Evolutionary conservation across 1,140 invertebrate genomes (phyloP).

Genomic region (Atta cephalotes): DNA sequence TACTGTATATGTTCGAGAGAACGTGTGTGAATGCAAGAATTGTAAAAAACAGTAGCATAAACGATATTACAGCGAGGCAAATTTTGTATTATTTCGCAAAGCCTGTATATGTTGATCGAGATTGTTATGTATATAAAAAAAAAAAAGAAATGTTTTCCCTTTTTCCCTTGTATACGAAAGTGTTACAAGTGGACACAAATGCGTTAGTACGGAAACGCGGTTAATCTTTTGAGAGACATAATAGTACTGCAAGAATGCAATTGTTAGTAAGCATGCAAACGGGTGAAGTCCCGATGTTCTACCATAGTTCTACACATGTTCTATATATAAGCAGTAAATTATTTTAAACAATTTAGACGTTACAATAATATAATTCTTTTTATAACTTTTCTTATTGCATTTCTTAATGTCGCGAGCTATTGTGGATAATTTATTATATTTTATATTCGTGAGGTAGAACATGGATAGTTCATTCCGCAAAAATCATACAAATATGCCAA

Average conservation of each 20-base stretch:
- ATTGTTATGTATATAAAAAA: constrained; percentile 45
- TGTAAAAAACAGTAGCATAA: constrained; percentile 21
- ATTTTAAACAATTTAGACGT: background rate
- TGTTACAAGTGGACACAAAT: constrained; percentile 65
- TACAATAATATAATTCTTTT: background rate
- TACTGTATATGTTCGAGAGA: constrained; percentile 35
- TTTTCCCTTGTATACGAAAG: constrained; percentile 29
- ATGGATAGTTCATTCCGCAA: constrained; percentile 43
- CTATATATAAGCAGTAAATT: background rate
- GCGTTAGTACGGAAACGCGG: constrained; percentile 56
- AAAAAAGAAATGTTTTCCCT: constrained; percentile 37
- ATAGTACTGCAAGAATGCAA: constrained; percentile 67
- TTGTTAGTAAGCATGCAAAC: constrained; percentile 71
- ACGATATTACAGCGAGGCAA: constrained; percentile 33
- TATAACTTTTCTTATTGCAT: background rate
- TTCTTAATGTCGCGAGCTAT: too few relatives aligned
- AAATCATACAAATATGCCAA: constrained; percentile 61
- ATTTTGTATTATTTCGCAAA: constrained; percentile 72
- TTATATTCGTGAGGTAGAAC: constrained; percentile 30
- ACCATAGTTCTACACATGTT: background rate
- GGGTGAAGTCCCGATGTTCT: constrained; percentile 36
- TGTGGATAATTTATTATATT: too few relatives aligned
- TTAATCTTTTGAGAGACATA: constrained; percentile 48
- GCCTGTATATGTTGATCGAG: constrained; percentile 85
- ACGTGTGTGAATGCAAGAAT: constrained; percentile 37